A percentile compares a stretch with the other conserved stretches of the same genome.
Evolutionary conservation across 2,113 vertebrate genomes (phyloP).

Genomic region (Rhinopomastus cyanomelas): DNA sequence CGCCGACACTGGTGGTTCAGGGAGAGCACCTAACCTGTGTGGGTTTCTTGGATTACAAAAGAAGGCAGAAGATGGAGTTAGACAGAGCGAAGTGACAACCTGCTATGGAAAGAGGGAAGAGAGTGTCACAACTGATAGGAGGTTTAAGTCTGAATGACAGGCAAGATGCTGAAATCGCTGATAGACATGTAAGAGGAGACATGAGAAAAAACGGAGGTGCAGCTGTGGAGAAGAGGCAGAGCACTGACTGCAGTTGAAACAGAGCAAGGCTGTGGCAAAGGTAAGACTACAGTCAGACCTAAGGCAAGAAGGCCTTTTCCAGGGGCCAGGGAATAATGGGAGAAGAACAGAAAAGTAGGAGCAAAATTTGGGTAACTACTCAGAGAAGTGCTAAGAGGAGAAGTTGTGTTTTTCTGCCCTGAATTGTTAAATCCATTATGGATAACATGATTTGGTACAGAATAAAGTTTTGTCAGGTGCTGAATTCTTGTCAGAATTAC

Average conservation of each 20-base stretch:
- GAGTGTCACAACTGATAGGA: not conserved
- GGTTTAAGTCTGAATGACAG: constrained; percentile 36
- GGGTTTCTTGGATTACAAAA: not conserved
- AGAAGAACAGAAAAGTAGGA: not conserved
- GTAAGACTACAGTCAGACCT: not conserved
- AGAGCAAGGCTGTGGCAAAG: not conserved
- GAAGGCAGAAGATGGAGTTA: not conserved
- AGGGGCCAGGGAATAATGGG: not conserved
- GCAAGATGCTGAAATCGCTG: not conserved
- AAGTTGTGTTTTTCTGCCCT: not conserved
- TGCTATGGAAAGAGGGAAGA: not conserved
- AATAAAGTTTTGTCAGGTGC: not conserved
- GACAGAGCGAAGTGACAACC: not conserved
- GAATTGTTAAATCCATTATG: not conserved
- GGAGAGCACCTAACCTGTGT: not conserved
- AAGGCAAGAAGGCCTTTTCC: not conserved
- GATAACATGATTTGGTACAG: not conserved
- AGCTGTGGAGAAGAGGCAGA: not conserved
- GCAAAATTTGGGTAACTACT: not conserved
- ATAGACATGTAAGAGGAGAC: not conserved
- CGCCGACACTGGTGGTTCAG: rapidly evolving
- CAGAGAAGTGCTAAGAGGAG: not conserved
- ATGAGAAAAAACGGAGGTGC: not conserved
- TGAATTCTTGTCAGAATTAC: not conserved
- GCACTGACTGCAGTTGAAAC: not conserved